Evolutionary conservation across 2,888 invertebrate genomes (phyloP), one percentile per base, ranked within the genome.

Genomic region (Lampropteryx suffumata): DNA sequence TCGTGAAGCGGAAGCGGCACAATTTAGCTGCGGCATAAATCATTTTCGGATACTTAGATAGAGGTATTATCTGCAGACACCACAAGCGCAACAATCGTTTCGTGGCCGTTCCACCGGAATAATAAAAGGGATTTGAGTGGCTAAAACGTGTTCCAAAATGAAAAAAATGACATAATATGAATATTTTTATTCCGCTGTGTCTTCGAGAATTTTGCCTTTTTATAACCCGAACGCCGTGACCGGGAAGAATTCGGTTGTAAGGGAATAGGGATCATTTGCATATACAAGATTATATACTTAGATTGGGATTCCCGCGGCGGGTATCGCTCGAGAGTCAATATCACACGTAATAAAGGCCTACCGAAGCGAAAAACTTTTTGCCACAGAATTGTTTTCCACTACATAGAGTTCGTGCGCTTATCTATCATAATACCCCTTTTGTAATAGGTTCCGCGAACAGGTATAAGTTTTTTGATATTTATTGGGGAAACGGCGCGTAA

Each of bases 221-320:
- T 81, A 79, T 77, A 76, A 78, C 73, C 73, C 71, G 62, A 69
- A 73, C 76, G 76, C 77, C 81, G 81, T 81, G 82, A 81, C 80
- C 76, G 79, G 74, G 76, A 77, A 78, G 77, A 79, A 80, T 83
- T 80, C 67, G 73, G 69, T 76, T 77, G 78, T 76, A 75, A 76
- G 76, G 78, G 78, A 73, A 76, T 73, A 75, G 73, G 75, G 74
- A 73, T 74, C 73, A 82, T 85, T 84, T 84, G 76, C 84, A 84
- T 85, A 81, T 78, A 82, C 79, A 78, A 76, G 79, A 80, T 81
- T 82, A 79, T 82, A 79, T 82, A 78, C 80, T 79, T 78, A 76
- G 76, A 78, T 82, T 77, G 74, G 74, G 69, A 67, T 65, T 59
- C 59, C 62, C 64, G 65, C 62, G 63, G 61, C 63, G 65, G 64